A percentile compares a stretch with the other conserved stretches of the same genome.
phyloP scores from a whole-genome alignment of 2,888 invertebrate genomes.

The Spodoptera littoralis region DNA sequence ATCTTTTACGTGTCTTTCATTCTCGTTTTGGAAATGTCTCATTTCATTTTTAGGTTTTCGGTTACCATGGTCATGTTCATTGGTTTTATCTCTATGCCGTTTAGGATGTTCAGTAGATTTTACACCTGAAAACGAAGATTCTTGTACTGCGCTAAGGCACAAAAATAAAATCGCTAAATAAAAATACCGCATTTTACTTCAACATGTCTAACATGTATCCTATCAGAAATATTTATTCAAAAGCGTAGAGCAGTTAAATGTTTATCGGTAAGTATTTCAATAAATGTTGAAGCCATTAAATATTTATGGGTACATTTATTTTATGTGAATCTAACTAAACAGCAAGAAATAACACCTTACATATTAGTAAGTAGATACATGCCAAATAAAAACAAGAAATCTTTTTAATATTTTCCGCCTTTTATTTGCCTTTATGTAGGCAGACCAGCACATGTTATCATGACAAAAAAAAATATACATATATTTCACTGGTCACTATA shows the following conservation, averaged over 20 bases:
- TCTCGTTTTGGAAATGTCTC: constrained; percentile 10
- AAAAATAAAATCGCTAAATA: not conserved
- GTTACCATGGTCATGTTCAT: not conserved
- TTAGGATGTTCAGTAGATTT: constrained; percentile 17
- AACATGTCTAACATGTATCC: constrained; percentile 51
- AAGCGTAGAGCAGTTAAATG: constrained; percentile 3
- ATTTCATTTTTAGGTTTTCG: not conserved
- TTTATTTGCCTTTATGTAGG: too few relatives aligned
- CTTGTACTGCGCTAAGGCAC: too few relatives aligned
- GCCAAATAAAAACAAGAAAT: too few relatives aligned
- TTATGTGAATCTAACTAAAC: too few relatives aligned
- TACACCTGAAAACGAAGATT: too few relatives aligned
- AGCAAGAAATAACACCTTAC: too few relatives aligned
- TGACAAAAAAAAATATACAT: too few relatives aligned
- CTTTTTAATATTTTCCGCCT: too few relatives aligned
- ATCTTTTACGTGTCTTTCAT: constrained; percentile 26
- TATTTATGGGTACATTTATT: not conserved
- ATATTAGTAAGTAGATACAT: too few relatives aligned
- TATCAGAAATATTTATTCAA: constrained; percentile 4
- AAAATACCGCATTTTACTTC: constrained; percentile 61
- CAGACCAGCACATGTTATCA: too few relatives aligned
- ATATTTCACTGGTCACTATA: too few relatives aligned
- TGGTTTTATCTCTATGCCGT: constrained; percentile 22
- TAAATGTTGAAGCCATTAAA: constrained; percentile 39
- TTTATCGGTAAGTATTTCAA: constrained; percentile 37